These are phyloP conservation scores for Heteromormyrus szaboi DNA, from an alignment of 2,797 vertebrate species.

Conservation along the genomic window DNA sequence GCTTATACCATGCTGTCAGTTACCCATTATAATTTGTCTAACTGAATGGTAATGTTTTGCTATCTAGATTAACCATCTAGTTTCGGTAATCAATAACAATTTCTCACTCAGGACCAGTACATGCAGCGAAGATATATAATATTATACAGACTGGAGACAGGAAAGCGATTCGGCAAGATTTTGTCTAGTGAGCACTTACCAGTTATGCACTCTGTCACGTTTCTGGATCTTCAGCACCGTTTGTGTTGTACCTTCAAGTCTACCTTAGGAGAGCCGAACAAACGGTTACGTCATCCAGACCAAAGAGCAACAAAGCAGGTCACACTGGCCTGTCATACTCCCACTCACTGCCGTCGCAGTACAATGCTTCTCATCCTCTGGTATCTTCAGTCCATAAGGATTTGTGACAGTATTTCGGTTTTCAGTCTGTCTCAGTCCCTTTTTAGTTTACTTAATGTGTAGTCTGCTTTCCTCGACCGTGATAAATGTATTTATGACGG, in stretches of 20 bases:
- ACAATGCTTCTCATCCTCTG: background rate
- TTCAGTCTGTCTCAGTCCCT: background rate
- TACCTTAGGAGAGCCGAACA: background rate
- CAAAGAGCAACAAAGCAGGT: constrained; percentile 9
- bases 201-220: background rate
- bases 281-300: background rate
- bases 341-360: background rate
- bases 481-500: background rate
- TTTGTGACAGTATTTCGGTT: background rate
- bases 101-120: background rate
- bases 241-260: background rate
- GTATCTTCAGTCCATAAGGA: background rate
- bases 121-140: background rate
- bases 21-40: background rate
- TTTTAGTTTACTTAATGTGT: background rate
- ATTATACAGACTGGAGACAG: background rate
- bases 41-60: background rate
- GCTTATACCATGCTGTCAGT: background rate
- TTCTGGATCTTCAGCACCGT: background rate
- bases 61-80: background rate
- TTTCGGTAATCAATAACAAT: background rate
- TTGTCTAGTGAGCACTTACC: constrained; percentile 1
- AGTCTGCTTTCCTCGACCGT: background rate
- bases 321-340: background rate
- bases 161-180: background rate